A percentile compares a stretch with the other conserved stretches of the same genome.
phyloP scores from a whole-genome alignment of 2,797 vertebrate genomes.

The Peromyscus attwateri region DNA sequence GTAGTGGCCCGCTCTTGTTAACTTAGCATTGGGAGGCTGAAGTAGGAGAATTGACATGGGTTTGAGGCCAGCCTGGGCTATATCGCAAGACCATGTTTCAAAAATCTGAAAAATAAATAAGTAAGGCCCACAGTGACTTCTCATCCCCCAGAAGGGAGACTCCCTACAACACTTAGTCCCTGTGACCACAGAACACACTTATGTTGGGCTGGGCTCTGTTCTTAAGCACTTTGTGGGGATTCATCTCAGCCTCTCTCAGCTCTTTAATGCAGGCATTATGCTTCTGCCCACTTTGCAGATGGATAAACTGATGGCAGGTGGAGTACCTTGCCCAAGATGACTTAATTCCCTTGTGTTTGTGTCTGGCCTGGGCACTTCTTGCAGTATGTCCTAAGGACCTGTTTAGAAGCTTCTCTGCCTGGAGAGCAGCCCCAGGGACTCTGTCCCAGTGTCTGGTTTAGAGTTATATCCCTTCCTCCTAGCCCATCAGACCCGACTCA shows the following conservation, averaged over 20 bases:
- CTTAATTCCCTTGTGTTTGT: neutral
- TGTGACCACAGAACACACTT: fast-evolving
- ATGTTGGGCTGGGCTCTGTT: neutral
- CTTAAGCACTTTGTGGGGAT: neutral
- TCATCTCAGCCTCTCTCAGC: neutral
- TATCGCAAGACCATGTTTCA: neutral
- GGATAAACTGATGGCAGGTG: neutral
- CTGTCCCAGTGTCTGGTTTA: neutral
- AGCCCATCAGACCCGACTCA: neutral
- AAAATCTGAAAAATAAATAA: neutral
- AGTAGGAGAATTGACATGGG: neutral
- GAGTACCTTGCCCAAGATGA: neutral
- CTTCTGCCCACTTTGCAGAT: neutral
- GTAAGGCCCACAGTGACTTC: neutral
- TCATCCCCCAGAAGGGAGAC: neutral
- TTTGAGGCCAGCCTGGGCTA: neutral
- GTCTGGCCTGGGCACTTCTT: neutral
- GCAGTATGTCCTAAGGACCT: neutral
- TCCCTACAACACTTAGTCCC: neutral
- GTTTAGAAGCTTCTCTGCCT: conserved; percentile 20
- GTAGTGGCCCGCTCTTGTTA: neutral
- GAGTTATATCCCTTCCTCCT: neutral
- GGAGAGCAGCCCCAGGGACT: neutral
- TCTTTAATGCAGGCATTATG: neutral
- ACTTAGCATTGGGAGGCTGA: neutral